Base-by-base conservation (phyloP, 37 sponge, comb jelly and placozoan genomes). In the Cladorhizidae sp. region DNA sequence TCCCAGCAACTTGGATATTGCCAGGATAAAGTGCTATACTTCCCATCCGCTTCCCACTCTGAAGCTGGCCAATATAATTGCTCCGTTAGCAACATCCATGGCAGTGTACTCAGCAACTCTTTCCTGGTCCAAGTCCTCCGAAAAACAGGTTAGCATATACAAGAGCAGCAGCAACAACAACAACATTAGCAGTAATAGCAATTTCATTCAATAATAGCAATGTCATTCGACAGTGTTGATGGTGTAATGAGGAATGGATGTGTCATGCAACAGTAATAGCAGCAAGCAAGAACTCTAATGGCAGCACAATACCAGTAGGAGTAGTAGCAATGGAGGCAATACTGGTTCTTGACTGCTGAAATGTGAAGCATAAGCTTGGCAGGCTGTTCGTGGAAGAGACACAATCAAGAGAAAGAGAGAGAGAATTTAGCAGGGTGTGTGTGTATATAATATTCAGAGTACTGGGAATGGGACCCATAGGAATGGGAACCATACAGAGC, bases 61-160 rank as follows among this genome's bases (percentile, higher is more conserved):
- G 72, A 80, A 57, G 64, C 11, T 26, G 88, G 88, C 0, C 50
- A 76, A 28, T 87, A 87, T 64, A 75, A 57, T 31, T 87, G 88
- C 64, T 35, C 77, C 25, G 43, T 87, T 22, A 32, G 72, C 39
- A 87, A 87, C 57, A 25, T 59, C 56, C 40, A 33, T 67, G 88
- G 88, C 35, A 87, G 82, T 39, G 38, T 74, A 6, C 69, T 87
- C 38, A 81, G 77, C 57, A 61, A 55, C 15, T 39, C 69, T 5
- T 68, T 39, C 21, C 7, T 37, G 31, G 38, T 68, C 69, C 6
- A 7, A 39, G 69, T 68, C 11, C 3, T 38, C 29, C 29, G 12
- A 9, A 64, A 64, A 64, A 64, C 9, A 68, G 69, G 69, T 38
- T 68, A 18, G n/a, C n/a, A n/a, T n/a, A n/a, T n/a, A n/a, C n/a